Conservation (phyloP, 2,797 vertebrate genomes). For the Intellagama lesueurii region DNA sequence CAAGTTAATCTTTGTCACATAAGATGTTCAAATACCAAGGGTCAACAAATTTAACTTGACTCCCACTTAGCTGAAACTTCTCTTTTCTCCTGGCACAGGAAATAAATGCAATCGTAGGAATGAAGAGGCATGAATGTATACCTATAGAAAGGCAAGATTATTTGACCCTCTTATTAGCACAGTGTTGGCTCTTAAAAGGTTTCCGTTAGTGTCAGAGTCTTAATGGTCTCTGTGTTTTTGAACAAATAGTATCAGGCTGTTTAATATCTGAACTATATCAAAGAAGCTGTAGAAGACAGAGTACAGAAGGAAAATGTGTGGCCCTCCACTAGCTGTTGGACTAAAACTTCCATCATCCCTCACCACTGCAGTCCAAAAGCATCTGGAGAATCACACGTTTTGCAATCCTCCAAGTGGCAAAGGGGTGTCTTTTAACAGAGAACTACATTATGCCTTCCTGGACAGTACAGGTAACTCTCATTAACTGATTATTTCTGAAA, state of each 20-base stretch:
- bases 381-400: not conserved
- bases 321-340: not conserved
- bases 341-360: not conserved
- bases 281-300: not conserved
- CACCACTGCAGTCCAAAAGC: not conserved
- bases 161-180: not conserved
- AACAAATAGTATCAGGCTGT: not conserved
- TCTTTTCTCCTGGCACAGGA: not conserved
- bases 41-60: conserved; percentile 19
- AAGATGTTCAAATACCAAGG: conserved; percentile 7
- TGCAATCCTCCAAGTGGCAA: not conserved
- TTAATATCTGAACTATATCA: not conserved
- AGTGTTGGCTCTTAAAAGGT: not conserved
- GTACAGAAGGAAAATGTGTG: not conserved
- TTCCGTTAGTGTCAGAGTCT: not conserved
- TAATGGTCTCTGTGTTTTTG: not conserved
- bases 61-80: not conserved
- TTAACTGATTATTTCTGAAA: conserved; percentile 5
- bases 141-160: not conserved
- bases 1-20: conserved; percentile 3
- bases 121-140: not conserved
- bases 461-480: not conserved
- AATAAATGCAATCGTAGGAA: no score
- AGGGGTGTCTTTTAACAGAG: not conserved
- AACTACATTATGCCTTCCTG: not conserved